Conservation (phyloP, 2,113 vertebrate genomes). For the Malurus cyaneus region DNA sequence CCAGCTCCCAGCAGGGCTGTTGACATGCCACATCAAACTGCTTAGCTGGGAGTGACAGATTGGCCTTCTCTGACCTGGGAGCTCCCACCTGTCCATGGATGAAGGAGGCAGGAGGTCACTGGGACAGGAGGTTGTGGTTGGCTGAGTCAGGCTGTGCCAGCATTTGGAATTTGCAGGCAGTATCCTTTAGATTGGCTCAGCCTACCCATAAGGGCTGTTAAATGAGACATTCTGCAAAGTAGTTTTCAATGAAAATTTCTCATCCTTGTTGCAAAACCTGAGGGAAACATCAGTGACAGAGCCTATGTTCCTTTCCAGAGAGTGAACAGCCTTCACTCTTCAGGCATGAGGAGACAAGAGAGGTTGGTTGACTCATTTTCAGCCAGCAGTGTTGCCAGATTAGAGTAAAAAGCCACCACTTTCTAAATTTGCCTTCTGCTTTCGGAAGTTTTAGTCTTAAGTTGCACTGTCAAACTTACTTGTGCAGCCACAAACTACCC, state of each 20-base stretch:
- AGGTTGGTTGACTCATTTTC: background rate
- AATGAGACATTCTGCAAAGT: background rate
- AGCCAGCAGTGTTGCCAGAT: background rate
- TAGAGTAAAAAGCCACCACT: background rate
- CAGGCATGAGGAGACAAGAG: background rate
- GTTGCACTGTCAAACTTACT: background rate
- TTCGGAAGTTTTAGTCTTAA: background rate
- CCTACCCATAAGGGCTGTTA: background rate
- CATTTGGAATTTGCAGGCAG: background rate
- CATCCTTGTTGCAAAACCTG: background rate
- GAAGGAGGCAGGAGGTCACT: background rate
- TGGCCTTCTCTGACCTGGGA: background rate
- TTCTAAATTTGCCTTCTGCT: background rate
- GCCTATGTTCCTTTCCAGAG: background rate
- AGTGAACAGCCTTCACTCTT: background rate
- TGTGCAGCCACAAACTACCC: background rate
- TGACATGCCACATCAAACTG: background rate
- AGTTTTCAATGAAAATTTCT: background rate
- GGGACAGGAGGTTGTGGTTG: background rate
- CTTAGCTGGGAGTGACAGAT: background rate
- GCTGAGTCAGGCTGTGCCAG: background rate
- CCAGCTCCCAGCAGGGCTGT: background rate
- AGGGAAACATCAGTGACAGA: background rate
- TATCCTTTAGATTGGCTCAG: background rate
- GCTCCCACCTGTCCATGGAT: background rate